Evolutionary conservation across 2,113 vertebrate species (phyloP).

Genomic region (Gymnocephalus cernua): DNA sequence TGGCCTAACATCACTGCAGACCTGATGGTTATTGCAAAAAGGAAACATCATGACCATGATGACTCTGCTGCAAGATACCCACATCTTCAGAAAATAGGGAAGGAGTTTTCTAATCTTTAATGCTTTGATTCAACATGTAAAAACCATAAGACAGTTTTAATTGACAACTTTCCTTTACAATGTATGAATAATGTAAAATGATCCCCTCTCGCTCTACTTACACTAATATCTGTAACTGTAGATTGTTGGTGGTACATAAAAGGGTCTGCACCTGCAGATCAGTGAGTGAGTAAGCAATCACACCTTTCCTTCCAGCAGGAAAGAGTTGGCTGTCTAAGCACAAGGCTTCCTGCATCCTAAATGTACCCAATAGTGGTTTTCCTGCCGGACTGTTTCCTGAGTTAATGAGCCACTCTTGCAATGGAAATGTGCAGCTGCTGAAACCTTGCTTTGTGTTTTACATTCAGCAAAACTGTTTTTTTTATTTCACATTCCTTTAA

Average conservation of each 20-base stretch:
- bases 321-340: constrained; percentile 79
- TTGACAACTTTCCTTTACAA: background rate
- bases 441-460: constrained; percentile 18
- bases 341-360: constrained; percentile 69
- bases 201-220: background rate
- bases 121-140: background rate
- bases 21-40: background rate
- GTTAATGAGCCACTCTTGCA: constrained; percentile 63
- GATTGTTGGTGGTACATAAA: constrained; percentile 21
- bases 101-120: background rate
- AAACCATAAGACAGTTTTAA: background rate
- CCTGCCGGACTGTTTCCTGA: constrained; percentile 72
- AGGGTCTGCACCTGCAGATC: constrained; percentile 66
- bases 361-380: constrained; percentile 71
- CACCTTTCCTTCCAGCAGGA: constrained; percentile 81
- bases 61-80: background rate
- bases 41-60: background rate
- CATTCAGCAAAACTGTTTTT: constrained; percentile 14
- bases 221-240: constrained; percentile 1
- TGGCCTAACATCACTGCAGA: too few species aligned
- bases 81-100: background rate
- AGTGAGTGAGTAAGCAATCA: constrained; percentile 59
- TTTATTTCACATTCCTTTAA: background rate
- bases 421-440: constrained; percentile 62
- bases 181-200: background rate